phyloP scores from a whole-genome alignment of 37 sponge, comb jelly and placozoan genomes.

The Lycopodina hypogea region DNA sequence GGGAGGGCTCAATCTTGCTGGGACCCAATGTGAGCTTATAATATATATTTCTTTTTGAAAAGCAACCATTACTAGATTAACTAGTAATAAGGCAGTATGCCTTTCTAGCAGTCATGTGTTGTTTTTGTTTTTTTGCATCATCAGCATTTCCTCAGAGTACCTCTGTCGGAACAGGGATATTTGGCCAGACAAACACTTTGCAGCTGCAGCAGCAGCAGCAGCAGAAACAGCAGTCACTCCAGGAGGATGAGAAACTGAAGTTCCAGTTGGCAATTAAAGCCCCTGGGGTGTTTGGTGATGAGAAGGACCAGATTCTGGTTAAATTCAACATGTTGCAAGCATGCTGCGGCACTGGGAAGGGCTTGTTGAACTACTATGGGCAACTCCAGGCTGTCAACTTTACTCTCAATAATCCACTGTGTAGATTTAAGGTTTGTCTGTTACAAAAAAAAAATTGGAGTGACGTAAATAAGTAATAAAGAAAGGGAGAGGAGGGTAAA shows the following conservation, averaged over 20 bases:
- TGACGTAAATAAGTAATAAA: not conserved
- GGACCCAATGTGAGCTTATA: constrained; percentile 28
- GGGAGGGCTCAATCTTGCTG: constrained; percentile 30
- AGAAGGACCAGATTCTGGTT: constrained; percentile 76
- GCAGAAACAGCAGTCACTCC: constrained; percentile 1
- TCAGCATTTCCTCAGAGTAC: not conserved
- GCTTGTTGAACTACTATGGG: constrained; percentile 59
- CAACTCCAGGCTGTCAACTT: constrained; percentile 66
- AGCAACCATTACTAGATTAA: constrained; percentile 2
- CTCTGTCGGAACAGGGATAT: not conserved
- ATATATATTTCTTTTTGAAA: too few relatives aligned
- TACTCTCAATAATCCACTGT: constrained; percentile 72
- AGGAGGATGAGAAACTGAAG: not conserved
- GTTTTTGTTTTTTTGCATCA: not conserved
- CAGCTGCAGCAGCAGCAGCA: constrained; percentile 31
- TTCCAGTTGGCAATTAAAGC: constrained; percentile 58
- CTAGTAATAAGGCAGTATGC: not conserved
- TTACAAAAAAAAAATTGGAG: too few relatives aligned
- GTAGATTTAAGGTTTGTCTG: constrained; percentile 39
- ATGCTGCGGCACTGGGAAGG: constrained; percentile 63
- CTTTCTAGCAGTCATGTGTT: not conserved
- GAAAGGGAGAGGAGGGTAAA: constrained; percentile 14
- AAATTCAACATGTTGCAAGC: constrained; percentile 90
- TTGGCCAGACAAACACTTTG: not conserved
- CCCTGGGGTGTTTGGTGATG: constrained; percentile 88